Base-by-base conservation (phyloP, 2,888 invertebrate species). In the Amiota minor region DNA sequence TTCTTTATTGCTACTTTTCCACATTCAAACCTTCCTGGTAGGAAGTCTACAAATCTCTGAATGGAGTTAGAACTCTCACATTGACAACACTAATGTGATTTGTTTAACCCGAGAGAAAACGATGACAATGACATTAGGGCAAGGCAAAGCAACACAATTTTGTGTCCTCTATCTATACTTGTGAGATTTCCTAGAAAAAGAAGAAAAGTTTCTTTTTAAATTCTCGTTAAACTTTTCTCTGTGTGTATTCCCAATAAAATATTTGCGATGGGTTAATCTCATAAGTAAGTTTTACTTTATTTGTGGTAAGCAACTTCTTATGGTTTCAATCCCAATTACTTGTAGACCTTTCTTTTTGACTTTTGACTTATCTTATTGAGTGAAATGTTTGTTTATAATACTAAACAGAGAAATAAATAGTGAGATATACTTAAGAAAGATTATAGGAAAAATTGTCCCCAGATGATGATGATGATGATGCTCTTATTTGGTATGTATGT, bases 81-180 rank as follows among this genome's bases (percentile, higher is more conserved):
- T 81, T 75, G 16, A 47, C 49, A 65, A 65, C 47, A 74, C 79
- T 82, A 84, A 80, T 83, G 83, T 83, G 85, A 83, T 83, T 83
- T 83, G 83, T 84, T 85, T 84, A 79, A 83, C 74, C n/a, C 55
- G 18, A 12, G 72, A 56, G 55, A 72, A 70, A 55, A 50, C 35
- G 35, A 35, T 35, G 35, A 35, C 35, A 35, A 35, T 35, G 35
- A 35, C 35, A 35, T 35, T 35, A 35, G 35, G 35, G 35, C 35
- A 35, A 35, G 35, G 35, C 35, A 35, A 1, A 35, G 35, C 35
- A 35, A 35, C 35, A 3, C 35, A 35, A 35, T 35, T 35, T 6
- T 35, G 35, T 35, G 35, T 35, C 2, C 6, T 35, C 6, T 8
- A 35, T 35, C 35, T 35, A 35, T 35, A 35, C 35, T 35, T 35